A percentile compares a stretch with the other conserved stretches of the same genome.
phyloP scores from a whole-genome alignment of 2,797 vertebrate species.

The Hoplostethus atlanticus region DNA sequence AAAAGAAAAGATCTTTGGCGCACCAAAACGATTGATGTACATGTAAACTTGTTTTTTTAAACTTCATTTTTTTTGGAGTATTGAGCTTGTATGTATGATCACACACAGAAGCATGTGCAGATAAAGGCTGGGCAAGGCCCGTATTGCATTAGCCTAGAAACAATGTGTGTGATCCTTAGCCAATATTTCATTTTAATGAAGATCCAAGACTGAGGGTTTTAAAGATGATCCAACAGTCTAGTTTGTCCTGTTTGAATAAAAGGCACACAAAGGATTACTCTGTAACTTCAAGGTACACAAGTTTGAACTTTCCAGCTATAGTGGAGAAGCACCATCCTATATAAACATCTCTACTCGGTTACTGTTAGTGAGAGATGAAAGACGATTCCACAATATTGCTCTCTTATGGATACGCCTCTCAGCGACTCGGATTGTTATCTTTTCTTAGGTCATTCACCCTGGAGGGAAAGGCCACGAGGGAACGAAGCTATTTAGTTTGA shows the following conservation, averaged over 20 bases:
- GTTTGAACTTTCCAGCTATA: neutral
- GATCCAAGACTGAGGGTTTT: neutral
- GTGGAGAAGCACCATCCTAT: neutral
- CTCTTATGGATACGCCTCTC: slow-evolving; percentile 46
- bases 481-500: slow-evolving; percentile 46
- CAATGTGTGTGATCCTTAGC: neutral
- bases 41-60: no score
- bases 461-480: slow-evolving; percentile 30
- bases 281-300: neutral
- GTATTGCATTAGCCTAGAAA: neutral
- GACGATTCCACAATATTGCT: slow-evolving; percentile 46
- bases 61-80: no score
- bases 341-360: slow-evolving; percentile 19
- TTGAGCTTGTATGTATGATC: neutral
- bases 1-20: slow-evolving; percentile 7
- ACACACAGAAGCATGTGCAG: neutral
- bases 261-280: neutral
- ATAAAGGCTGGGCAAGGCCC: neutral
- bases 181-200: neutral
- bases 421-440: slow-evolving; percentile 39
- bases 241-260: neutral
- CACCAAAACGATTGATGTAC: neutral
- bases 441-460: slow-evolving; percentile 51
- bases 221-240: neutral
- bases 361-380: slow-evolving; percentile 42